Base-by-base conservation (phyloP, 1,140 invertebrate species). In the Drosophila funebris region DNA sequence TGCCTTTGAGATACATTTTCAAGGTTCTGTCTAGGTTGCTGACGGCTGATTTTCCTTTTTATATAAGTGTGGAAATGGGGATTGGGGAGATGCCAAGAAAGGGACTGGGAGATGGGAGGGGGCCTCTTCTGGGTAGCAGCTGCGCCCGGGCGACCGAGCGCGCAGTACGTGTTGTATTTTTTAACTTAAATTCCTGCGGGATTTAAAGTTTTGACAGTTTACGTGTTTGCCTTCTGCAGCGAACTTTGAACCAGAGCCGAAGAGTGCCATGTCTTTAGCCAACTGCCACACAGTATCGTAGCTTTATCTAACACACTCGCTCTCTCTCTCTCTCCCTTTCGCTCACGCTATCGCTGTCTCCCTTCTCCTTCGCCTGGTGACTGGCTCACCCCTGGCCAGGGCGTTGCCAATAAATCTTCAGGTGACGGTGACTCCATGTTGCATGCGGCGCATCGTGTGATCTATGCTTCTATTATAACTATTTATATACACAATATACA, bases 121-220 rank as follows among this genome's bases (percentile, higher is more conserved):
- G 29, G 5, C 44, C 6, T 46, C 37, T 33, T 29, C 48, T 39
- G 71, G 46, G 54, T 62, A 73, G 67, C 83, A 88, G 84, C 83
- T 88, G 83, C 61, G 78, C 73, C 60, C 62, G 58, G 44, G 54
- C 61, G 78, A 69, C 60, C 62, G 58, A 43, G 54, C 66, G 73
- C 73, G 36, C 71, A 76, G 78, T 88, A 88, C 79, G 83, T 88
- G 84, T 88, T 89, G 82, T 88, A 88, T 89, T 88, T 88, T 84
- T 88, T 89, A 88, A 88, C 84, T 89, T 76, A 84, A 89, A 89
- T 89, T 89, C 84, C 84, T 77, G 64, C 52, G 84, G 84, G 84
- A 89, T 80, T 89, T 89, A 84, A 89, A 89, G 84, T 89, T 89
- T 89, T 89, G 84, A 89, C 84, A 89, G 84, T 84, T 90, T 89